Conservation (phyloP, 2,113 vertebrate species). For the Cinclus cinclus region DNA sequence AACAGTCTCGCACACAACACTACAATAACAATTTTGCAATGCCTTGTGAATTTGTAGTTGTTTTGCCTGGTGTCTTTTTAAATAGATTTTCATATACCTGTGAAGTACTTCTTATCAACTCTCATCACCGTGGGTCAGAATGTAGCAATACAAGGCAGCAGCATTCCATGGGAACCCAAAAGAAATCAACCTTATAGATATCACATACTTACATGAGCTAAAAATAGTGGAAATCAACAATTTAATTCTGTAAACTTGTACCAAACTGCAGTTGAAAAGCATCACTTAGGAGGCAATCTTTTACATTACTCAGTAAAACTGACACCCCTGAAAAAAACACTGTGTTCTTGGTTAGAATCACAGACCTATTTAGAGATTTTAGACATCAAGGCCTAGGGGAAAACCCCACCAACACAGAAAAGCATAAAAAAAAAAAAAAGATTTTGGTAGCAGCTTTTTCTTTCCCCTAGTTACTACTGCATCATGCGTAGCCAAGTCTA, state of each 20-base stretch:
- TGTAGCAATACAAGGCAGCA: neutral
- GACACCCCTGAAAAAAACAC: neutral
- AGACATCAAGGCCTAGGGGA: neutral
- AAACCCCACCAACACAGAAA: neutral
- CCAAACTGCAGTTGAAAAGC: neutral
- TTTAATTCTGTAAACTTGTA: neutral
- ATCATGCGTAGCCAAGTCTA: fast-evolving
- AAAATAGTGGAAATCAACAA: neutral
- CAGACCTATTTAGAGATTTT: neutral
- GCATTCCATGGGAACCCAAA: neutral
- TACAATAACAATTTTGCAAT: neutral
- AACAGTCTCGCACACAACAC: neutral
- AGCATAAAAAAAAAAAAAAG: neutral
- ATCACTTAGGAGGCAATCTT: neutral
- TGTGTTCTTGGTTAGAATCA: neutral
- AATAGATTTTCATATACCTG: neutral
- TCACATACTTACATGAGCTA: neutral
- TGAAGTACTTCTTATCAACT: neutral
- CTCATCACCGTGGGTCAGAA: neutral
- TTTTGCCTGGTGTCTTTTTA: neutral
- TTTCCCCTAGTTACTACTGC: neutral
- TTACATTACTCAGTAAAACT: neutral
- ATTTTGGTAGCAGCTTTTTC: neutral
- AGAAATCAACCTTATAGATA: fast-evolving
- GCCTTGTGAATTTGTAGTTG: neutral